Percentiles rank a stretch among this genome's conserved stretches.
phyloP scores from a whole-genome alignment of 2,888 invertebrate genomes.

The Pardosa pseudoannulata region DNA sequence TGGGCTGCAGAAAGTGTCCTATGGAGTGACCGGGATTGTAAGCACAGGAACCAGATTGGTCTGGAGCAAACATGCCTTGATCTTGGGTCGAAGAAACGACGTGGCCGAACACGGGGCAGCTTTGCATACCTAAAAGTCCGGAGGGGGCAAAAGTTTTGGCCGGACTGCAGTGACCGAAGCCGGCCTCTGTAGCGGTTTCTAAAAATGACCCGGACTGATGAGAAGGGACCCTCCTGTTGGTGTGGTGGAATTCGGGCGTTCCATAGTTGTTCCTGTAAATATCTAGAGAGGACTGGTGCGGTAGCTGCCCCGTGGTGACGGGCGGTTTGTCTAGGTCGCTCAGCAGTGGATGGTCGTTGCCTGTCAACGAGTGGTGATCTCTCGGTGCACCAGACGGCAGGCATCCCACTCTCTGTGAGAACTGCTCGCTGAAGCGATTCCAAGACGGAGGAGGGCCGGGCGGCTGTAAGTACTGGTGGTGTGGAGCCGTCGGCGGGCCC shows the following conservation, averaged over 20 bases:
- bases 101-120: conserved; percentile 70
- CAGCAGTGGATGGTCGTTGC: conserved; percentile 48
- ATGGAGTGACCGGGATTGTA: conserved; percentile 67
- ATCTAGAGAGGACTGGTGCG: conserved; percentile 45
- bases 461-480: conserved; percentile 59
- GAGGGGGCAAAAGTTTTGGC: conserved; percentile 41
- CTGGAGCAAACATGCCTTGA: conserved; percentile 56
- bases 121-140: conserved; percentile 64
- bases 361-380: conserved; percentile 42
- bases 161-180: conserved; percentile 59
- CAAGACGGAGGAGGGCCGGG: conserved; percentile 40
- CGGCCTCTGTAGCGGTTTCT: conserved; percentile 35
- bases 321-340: conserved; percentile 54
- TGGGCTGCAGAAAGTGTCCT: conserved; percentile 68
- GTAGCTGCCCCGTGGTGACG: conserved; percentile 30
- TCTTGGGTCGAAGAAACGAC: conserved; percentile 62
- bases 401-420: conserved; percentile 50
- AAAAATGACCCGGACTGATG: conserved; percentile 37
- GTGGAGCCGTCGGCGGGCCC: conserved; percentile 16
- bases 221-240: conserved; percentile 27
- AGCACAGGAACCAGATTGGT: conserved; percentile 56
- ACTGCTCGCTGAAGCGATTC: conserved; percentile 58
- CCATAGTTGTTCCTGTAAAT: conserved; percentile 53
- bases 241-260: conserved; percentile 43
- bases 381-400: conserved; percentile 22